These are phyloP conservation scores for Leptinotarsa texana DNA, from an alignment of 1,140 invertebrate species.

Conservation along the genomic window DNA sequence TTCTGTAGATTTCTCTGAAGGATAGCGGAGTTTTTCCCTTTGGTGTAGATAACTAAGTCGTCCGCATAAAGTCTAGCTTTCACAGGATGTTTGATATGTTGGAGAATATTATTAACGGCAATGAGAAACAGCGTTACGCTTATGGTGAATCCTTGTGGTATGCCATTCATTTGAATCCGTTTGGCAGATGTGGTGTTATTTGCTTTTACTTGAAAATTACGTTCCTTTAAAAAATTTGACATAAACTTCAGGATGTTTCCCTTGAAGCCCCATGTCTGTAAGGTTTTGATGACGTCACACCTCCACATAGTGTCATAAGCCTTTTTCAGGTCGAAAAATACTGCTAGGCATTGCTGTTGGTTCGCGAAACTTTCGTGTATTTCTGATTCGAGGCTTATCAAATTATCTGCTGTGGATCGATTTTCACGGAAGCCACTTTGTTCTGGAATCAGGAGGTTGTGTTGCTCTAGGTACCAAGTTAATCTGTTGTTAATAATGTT, in stretches of 20 bases:
- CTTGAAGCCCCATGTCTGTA: background rate
- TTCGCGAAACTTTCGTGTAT: background rate
- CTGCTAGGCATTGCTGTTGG: background rate
- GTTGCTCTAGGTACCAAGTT: slow-evolving; percentile 18
- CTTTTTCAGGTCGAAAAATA: background rate
- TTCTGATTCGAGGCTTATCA: background rate
- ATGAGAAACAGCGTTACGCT: background rate
- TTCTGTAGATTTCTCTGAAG: no score
- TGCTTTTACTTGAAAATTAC: background rate
- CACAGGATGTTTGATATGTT: background rate
- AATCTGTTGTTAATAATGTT: slow-evolving; percentile 28
- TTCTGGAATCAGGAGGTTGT: slow-evolving; percentile 16
- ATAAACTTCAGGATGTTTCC: background rate
- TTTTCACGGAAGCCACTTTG: background rate
- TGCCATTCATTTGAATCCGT: background rate
- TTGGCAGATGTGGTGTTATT: no score
- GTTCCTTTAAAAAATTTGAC: background rate
- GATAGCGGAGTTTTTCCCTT: no score
- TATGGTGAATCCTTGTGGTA: background rate
- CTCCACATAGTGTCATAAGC: background rate
- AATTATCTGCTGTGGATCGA: slow-evolving; percentile 13
- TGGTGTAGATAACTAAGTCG: no score
- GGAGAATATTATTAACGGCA: no score
- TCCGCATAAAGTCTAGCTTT: no score
- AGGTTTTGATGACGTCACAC: background rate